phyloP scores from a whole-genome alignment of 2,797 vertebrate genomes.

The Tolypeutes matacus region DNA sequence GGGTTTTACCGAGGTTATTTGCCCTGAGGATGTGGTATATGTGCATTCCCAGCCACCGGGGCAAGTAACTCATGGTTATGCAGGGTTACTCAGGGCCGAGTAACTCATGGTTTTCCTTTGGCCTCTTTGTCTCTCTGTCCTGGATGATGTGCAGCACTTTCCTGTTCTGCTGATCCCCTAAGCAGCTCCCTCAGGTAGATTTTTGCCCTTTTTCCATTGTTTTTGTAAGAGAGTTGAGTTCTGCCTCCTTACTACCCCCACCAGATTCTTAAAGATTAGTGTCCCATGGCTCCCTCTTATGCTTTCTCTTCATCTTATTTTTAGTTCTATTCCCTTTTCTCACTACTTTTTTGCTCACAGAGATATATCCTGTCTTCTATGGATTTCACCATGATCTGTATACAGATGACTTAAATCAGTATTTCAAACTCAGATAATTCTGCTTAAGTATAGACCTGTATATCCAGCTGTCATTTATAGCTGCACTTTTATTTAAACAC shows the following conservation, averaged over 20 bases:
- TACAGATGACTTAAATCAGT: background rate
- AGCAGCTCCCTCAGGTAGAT: too few species aligned
- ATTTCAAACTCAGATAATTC: background rate
- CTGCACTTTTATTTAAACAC: background rate
- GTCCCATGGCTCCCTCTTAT: background rate
- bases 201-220: too few species aligned
- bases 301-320: background rate
- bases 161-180: too few species aligned
- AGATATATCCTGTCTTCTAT: background rate
- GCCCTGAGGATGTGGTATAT: too few species aligned
- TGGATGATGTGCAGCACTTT: too few species aligned
- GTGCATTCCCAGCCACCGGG: too few species aligned
- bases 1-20: too few species aligned
- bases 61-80: too few species aligned
- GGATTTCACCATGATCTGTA: background rate
- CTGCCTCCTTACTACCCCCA: background rate
- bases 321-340: background rate
- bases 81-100: too few species aligned
- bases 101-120: too few species aligned
- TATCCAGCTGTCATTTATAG: background rate
- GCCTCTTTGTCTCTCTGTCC: too few species aligned
- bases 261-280: background rate
- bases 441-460: background rate
- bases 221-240: too few species aligned
- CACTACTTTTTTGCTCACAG: background rate